phyloP scores from a whole-genome alignment of 2,797 vertebrate species.

The Smutsia gigantea region DNA sequence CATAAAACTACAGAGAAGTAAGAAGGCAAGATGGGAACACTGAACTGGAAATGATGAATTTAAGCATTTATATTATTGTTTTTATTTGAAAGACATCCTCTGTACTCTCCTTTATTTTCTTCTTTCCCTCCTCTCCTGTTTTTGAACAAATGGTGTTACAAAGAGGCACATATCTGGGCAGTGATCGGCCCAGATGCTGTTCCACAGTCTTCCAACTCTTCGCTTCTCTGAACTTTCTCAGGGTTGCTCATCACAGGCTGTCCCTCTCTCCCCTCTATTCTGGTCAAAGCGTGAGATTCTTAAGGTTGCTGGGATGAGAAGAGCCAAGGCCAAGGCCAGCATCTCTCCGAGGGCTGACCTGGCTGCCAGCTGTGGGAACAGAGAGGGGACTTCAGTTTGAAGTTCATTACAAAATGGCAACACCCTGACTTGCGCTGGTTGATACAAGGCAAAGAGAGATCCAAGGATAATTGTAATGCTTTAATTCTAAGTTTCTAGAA shows the following conservation, averaged over 20 bases:
- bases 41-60: background rate
- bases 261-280: background rate
- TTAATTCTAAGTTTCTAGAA: background rate
- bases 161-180: background rate
- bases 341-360: background rate
- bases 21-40: background rate
- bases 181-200: too few relatives aligned
- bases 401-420: background rate
- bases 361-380: too few relatives aligned
- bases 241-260: background rate
- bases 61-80: background rate
- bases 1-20: background rate
- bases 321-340: rapidly evolving
- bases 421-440: background rate
- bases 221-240: background rate
- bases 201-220: background rate
- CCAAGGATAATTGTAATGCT: background rate
- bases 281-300: background rate
- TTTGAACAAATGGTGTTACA: background rate
- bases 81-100: background rate
- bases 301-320: too few relatives aligned
- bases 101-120: background rate
- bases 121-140: background rate
- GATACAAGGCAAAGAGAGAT: background rate
- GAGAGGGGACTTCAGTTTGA: background rate